phyloP scores from a whole-genome alignment of 1,140 invertebrate species.

The Pogonomyrmex barbatus region DNA sequence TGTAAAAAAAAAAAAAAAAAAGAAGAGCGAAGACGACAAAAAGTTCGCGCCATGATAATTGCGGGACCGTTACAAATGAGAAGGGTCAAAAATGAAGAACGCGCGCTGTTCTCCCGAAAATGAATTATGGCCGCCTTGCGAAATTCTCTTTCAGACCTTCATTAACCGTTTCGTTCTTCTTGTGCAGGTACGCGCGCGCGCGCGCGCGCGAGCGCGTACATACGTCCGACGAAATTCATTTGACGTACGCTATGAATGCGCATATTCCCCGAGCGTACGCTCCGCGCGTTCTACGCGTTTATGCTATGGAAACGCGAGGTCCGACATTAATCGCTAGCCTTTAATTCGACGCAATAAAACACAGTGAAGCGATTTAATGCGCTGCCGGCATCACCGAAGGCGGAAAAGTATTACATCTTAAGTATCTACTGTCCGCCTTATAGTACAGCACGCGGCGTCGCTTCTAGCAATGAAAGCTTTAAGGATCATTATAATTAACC shows the following conservation, averaged over 20 bases:
- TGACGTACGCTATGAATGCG: constrained; percentile 46
- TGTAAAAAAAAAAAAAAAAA: too few relatives aligned
- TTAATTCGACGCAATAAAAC: constrained; percentile 57
- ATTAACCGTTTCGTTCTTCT: constrained; percentile 16
- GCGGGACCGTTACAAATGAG: constrained; percentile 21
- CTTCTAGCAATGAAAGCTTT: constrained; percentile 49
- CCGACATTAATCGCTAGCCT: constrained; percentile 50
- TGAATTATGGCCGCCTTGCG: constrained; percentile 38
- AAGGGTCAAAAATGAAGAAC: constrained; percentile 20
- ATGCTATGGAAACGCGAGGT: constrained; percentile 12
- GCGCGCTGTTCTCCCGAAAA: constrained; percentile 20
- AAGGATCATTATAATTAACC: constrained; percentile 53
- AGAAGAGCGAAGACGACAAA: constrained; percentile 3
- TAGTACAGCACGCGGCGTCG: constrained; percentile 8
- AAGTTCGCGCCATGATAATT: constrained; percentile 27
- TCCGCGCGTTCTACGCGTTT: not conserved
- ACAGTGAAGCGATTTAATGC: constrained; percentile 40
- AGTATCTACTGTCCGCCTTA: constrained; percentile 36
- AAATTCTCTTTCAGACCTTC: constrained; percentile 53
- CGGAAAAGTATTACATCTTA: constrained; percentile 49
- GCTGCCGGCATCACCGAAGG: constrained; percentile 37
- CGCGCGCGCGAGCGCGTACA: not conserved
- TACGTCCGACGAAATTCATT: constrained; percentile 38
- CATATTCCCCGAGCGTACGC: not conserved
- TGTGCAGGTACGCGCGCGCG: not conserved